Evolutionary conservation across 2,888 invertebrate genomes (phyloP).

Genomic region (Subacronicta megacephala): DNA sequence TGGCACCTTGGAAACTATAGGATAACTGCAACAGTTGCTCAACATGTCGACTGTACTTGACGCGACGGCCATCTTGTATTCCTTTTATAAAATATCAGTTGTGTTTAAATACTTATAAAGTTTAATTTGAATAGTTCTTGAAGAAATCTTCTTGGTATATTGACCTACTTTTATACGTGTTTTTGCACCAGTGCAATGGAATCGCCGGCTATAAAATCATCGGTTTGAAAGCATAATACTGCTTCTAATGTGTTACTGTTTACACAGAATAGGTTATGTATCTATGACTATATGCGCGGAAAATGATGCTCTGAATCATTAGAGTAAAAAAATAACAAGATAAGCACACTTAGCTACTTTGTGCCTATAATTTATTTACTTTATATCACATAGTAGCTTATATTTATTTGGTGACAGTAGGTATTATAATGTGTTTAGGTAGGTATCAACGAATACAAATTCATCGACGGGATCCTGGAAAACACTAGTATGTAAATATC

Average conservation of each 20-base stretch:
- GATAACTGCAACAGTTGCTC: constrained; percentile 1
- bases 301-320: not conserved
- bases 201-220: not conserved
- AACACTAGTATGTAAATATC: too few relatives aligned
- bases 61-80: not conserved
- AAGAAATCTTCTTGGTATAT: not conserved
- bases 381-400: too few relatives aligned
- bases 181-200: constrained; percentile 1
- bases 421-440: too few relatives aligned
- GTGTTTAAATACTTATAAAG: not conserved
- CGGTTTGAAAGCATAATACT: constrained; percentile 2
- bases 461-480: too few relatives aligned
- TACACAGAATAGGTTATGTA: constrained; percentile 16
- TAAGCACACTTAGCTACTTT: too few relatives aligned
- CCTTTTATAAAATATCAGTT: not conserved
- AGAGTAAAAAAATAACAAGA: too few relatives aligned
- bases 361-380: too few relatives aligned
- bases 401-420: too few relatives aligned
- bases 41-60: not conserved
- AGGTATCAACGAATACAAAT: too few relatives aligned
- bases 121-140: not conserved
- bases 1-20: constrained; percentile 13
- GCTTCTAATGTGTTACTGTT: constrained; percentile 1
- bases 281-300: not conserved
- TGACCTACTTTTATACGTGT: not conserved